Conservation (phyloP, 2,797 vertebrate genomes). For the Hippoglossus hippoglossus region DNA sequence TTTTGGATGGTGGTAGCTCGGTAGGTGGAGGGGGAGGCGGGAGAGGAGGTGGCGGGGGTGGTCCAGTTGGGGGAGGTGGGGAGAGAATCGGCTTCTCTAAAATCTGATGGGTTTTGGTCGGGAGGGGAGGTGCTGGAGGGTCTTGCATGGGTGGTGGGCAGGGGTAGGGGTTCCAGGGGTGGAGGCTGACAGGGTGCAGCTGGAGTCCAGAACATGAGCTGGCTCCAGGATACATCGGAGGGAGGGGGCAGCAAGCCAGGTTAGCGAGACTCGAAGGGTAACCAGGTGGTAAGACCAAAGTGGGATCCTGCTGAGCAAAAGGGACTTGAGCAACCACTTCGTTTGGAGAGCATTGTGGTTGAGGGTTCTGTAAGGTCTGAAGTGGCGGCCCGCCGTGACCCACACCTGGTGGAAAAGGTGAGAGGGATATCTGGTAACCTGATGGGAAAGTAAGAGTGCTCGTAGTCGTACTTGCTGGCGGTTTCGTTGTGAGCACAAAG, state of each 20-base stretch:
- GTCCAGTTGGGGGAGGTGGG: conserved; percentile 82
- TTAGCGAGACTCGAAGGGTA: conserved; percentile 91
- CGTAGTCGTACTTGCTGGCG: conserved; percentile 88
- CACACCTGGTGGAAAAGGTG: conserved; percentile 89
- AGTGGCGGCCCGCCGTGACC: conserved; percentile 84
- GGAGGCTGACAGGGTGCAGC: conserved; percentile 93
- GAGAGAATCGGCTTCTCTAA: conserved; percentile 94
- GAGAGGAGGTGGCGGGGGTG: conserved; percentile 84
- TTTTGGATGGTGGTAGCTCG: conserved; percentile 88
- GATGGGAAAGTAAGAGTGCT: conserved; percentile 90
- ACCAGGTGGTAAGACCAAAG: conserved; percentile 89
- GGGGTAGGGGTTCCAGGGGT: conserved; percentile 94
- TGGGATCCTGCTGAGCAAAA: conserved; percentile 91
- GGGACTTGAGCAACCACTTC: conserved; percentile 87
- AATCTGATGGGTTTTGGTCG: conserved; percentile 83
- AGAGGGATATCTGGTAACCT: conserved; percentile 90
- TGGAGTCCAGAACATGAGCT: conserved; percentile 94
- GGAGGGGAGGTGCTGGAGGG: conserved; percentile 84
- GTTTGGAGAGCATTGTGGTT: conserved; percentile 88
- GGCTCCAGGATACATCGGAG: conserved; percentile 95
- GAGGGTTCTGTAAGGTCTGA: conserved; percentile 88
- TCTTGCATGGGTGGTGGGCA: conserved; percentile 92
- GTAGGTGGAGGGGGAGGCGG: conserved; percentile 83
- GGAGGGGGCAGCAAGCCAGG: conserved; percentile 93
- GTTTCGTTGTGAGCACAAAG: conserved; percentile 92